Percentiles rank a stretch among this genome's conserved stretches.
Conservation (phyloP, 2,113 vertebrate species). For the Poicephalus gulielmi region DNA sequence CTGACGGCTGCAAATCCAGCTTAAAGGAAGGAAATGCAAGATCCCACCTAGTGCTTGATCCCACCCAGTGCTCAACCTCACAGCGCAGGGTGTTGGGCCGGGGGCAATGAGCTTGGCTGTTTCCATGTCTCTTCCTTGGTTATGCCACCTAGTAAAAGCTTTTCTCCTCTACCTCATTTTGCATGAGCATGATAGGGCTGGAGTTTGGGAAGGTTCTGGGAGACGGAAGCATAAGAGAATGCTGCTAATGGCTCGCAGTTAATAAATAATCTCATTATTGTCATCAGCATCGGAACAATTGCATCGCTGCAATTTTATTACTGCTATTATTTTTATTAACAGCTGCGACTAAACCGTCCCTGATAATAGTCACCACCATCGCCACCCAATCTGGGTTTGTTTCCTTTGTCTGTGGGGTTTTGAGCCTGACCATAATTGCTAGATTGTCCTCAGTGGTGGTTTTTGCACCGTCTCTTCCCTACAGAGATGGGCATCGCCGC, state of each 20-base stretch:
- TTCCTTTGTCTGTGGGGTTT: background rate
- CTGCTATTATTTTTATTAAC: constrained; percentile 39
- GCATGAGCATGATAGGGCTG: background rate
- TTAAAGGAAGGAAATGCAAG: background rate
- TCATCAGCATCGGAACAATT: background rate
- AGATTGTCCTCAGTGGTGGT: background rate
- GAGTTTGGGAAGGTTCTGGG: background rate
- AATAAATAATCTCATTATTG: constrained; percentile 36
- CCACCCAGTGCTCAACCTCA: background rate
- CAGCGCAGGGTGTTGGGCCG: background rate
- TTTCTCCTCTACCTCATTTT: background rate
- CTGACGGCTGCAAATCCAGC: background rate
- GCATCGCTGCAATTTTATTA: constrained; percentile 28
- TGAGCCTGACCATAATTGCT: background rate
- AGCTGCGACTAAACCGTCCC: background rate
- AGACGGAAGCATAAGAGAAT: background rate
- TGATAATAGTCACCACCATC: background rate
- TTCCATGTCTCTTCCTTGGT: background rate
- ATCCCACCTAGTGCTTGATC: background rate
- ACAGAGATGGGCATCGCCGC: background rate
- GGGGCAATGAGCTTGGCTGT: background rate
- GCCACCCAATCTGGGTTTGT: background rate
- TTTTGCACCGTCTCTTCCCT: background rate
- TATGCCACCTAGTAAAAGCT: background rate
- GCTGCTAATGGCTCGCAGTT: constrained; percentile 39